phyloP scores from a whole-genome alignment of 2,797 vertebrate genomes.

The Arvicola amphibius region DNA sequence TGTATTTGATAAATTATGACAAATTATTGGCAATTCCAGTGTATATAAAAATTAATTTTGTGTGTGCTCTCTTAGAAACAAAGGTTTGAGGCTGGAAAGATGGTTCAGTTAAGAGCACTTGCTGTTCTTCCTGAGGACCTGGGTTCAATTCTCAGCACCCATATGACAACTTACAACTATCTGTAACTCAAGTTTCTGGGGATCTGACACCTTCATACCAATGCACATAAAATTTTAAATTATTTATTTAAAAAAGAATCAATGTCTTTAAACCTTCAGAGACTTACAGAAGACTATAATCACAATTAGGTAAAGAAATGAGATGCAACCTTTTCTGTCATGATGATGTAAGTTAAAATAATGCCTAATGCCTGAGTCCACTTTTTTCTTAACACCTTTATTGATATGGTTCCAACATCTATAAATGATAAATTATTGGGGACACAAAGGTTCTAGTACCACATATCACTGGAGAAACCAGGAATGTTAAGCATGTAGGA shows the following conservation, averaged over 20 bases:
- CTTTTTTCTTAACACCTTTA: background rate
- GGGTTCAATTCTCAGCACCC: too few species aligned
- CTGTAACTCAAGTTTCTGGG: too few species aligned
- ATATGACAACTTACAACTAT: too few species aligned
- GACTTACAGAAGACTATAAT: background rate
- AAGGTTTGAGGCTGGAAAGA: background rate
- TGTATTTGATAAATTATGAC: background rate
- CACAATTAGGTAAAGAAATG: accelerated
- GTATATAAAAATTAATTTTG: background rate
- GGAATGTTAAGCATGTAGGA: background rate
- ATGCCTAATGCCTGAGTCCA: too few species aligned
- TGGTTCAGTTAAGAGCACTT: too few species aligned
- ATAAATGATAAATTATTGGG: background rate
- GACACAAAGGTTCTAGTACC: background rate
- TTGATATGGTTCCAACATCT: background rate
- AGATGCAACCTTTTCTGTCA: background rate
- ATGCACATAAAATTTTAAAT: too few species aligned
- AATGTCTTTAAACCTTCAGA: background rate
- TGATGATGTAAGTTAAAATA: background rate
- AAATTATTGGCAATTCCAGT: background rate
- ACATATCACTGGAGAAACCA: background rate
- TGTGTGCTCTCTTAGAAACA: background rate
- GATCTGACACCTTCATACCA: too few species aligned
- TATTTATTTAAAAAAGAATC: background rate
- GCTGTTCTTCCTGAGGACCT: too few species aligned